Conservation (phyloP, 2,888 invertebrate species). For the Drosophila acutilabella region DNA sequence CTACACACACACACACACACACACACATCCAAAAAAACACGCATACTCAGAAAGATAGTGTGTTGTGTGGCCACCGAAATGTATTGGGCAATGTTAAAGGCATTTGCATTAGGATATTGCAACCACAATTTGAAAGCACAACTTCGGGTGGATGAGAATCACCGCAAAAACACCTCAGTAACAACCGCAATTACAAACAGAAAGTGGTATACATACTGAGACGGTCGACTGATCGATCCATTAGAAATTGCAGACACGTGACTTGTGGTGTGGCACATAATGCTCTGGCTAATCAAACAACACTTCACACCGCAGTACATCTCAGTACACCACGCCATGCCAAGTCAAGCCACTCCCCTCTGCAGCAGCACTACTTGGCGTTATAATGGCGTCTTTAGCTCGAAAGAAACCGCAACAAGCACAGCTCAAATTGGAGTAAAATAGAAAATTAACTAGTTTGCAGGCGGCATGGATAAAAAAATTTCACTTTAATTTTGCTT, state of each 20-base stretch:
- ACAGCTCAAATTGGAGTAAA: slow-evolving; percentile 79
- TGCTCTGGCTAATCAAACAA: slow-evolving; percentile 43
- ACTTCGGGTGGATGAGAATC: slow-evolving; percentile 43
- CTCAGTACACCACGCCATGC: not conserved
- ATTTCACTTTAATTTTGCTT: slow-evolving; percentile 80
- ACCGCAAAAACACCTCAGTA: slow-evolving; percentile 5
- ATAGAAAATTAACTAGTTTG: slow-evolving; percentile 82
- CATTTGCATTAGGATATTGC: slow-evolving; percentile 18
- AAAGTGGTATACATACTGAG: slow-evolving; percentile 46
- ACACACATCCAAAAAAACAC: slow-evolving; percentile 31
- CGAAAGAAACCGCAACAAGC: slow-evolving; percentile 65
- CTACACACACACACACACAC: slow-evolving; percentile 14
- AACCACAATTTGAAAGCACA: slow-evolving; percentile 21
- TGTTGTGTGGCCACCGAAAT: slow-evolving; percentile 36
- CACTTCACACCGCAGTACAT: slow-evolving; percentile 14
- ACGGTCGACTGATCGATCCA: slow-evolving; percentile 54
- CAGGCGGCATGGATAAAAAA: slow-evolving; percentile 63
- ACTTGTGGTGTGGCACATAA: slow-evolving; percentile 44
- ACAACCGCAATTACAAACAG: slow-evolving; percentile 31
- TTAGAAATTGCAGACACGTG: slow-evolving; percentile 74
- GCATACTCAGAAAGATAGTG: slow-evolving; percentile 1
- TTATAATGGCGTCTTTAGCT: slow-evolving; percentile 59
- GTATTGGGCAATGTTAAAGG: slow-evolving; percentile 18
- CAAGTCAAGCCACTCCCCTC: slow-evolving; percentile 19
- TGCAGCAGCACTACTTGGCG: slow-evolving; percentile 19